Percentiles rank a stretch among this genome's conserved stretches.
Conservation (phyloP, 2,113 vertebrate species). For the Trematomus loennbergii region DNA sequence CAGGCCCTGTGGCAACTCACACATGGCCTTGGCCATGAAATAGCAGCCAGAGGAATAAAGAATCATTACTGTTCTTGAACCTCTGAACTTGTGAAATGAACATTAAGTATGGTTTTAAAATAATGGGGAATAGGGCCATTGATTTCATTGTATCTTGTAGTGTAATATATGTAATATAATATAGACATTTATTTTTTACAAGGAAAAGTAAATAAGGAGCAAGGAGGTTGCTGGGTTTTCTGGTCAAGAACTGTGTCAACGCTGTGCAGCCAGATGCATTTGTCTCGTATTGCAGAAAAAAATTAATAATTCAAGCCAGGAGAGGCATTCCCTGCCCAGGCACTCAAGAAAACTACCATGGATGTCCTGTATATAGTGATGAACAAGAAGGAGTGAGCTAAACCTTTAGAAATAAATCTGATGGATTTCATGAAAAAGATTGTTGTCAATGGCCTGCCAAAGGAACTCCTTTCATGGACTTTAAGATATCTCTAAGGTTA, state of each 20-base stretch:
- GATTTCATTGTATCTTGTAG: conserved; percentile 13
- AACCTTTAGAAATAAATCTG: neutral
- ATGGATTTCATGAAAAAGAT: neutral
- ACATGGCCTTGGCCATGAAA: conserved; percentile 54
- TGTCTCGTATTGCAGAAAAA: neutral
- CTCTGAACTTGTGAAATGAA: conserved; percentile 38
- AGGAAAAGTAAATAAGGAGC: neutral
- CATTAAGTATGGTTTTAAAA: conserved; percentile 24
- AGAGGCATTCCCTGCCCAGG: conserved; percentile 13
- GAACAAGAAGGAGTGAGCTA: neutral
- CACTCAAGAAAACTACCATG: conserved; percentile 11
- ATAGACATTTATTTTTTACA: conserved; percentile 22
- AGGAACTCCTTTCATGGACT: neutral
- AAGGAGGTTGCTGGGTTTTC: conserved; percentile 11
- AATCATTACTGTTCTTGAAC: conserved; percentile 54
- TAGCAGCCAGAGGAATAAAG: conserved; percentile 18
- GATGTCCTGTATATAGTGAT: neutral
- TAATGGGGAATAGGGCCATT: neutral
- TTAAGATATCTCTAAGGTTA: no score
- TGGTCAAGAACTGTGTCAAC: neutral
- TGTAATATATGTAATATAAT: neutral
- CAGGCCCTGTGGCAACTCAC: conserved; percentile 56
- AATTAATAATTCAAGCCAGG: conserved; percentile 48
- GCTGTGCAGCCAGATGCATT: neutral
- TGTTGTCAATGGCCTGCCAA: neutral